Evolutionary conservation across 2,113 vertebrate genomes (phyloP).

Genomic region (Grammomys surdaster): DNA sequence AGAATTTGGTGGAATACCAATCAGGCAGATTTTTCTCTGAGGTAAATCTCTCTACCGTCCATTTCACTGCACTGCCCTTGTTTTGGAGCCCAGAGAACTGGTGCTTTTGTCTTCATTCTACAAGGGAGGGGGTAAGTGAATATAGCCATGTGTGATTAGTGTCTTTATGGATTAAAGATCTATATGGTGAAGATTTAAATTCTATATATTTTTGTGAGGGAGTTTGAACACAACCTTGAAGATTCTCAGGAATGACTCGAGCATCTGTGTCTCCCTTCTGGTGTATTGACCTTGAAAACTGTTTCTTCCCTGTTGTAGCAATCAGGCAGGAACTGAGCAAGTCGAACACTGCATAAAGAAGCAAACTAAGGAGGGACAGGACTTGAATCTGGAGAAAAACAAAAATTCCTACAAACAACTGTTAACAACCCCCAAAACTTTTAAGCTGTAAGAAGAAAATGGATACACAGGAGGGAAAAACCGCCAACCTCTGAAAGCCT

Average conservation of each 20-base stretch:
- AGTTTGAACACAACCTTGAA: neutral
- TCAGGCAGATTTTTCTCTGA: neutral
- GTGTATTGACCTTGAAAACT: constrained; percentile 73
- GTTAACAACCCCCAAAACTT: constrained; percentile 76
- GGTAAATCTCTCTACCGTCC: too few relatives aligned
- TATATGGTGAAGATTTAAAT: neutral
- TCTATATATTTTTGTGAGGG: neutral
- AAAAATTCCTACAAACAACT: constrained; percentile 82
- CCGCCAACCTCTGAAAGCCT: constrained; percentile 83
- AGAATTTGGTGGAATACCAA: neutral
- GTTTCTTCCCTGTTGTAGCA: constrained; percentile 85
- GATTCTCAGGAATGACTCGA: neutral
- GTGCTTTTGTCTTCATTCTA: neutral
- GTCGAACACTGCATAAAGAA: constrained; percentile 94
- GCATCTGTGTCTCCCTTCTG: neutral
- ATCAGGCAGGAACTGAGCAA: constrained; percentile 98
- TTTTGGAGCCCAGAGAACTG: neutral
- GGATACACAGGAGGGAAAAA: constrained; percentile 86
- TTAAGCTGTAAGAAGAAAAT: constrained; percentile 85
- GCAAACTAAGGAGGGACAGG: constrained; percentile 82
- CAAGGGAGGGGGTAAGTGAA: neutral
- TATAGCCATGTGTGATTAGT: neutral
- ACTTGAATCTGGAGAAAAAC: constrained; percentile 86
- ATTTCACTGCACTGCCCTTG: neutral
- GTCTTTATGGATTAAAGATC: neutral